Percentiles rank a stretch among this genome's conserved stretches.
These are phyloP conservation scores for Notechis scutatus DNA, from an alignment of 2,113 vertebrate genomes.

Conservation along the genomic window DNA sequence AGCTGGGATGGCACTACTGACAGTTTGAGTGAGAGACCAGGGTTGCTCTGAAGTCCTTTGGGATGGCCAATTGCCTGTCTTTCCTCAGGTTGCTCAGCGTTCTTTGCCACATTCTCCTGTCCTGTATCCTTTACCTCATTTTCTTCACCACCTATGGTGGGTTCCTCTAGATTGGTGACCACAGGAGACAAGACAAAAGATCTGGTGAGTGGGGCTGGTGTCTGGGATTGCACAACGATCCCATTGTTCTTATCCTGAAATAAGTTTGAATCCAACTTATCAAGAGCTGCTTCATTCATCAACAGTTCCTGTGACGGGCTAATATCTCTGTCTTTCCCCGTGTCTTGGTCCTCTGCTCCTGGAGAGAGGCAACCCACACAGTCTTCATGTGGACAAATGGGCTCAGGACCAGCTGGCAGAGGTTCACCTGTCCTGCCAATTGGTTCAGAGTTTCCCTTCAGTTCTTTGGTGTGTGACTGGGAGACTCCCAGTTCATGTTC, in stretches of 20 bases:
- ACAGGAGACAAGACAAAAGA: conserved; percentile 59
- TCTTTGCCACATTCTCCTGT: neutral
- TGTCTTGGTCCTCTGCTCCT: accelerated
- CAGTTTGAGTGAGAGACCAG: conserved; percentile 42
- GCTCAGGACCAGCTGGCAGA: conserved; percentile 17
- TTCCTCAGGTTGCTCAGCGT: neutral
- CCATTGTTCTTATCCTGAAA: accelerated
- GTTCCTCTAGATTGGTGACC: neutral
- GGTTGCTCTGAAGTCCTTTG: conserved; percentile 19
- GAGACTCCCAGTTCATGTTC: neutral
- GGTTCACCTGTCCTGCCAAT: neutral
- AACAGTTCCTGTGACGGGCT: accelerated
- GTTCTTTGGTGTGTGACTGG: neutral
- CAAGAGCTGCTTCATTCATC: neutral
- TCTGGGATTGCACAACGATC: neutral
- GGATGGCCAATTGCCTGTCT: neutral
- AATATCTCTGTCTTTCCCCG: neutral
- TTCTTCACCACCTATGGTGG: neutral
- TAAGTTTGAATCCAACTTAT: conserved; percentile 3
- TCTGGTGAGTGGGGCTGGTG: conserved; percentile 17
- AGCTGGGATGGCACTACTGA: neutral
- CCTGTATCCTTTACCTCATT: neutral
- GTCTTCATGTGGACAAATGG: conserved; percentile 26
- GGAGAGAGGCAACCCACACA: accelerated
- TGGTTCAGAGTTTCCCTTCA: neutral